A percentile compares a stretch with the other conserved stretches of the same genome.
Evolutionary conservation across 2,888 invertebrate genomes (phyloP).

Genomic region (Stramonita haemastoma): DNA sequence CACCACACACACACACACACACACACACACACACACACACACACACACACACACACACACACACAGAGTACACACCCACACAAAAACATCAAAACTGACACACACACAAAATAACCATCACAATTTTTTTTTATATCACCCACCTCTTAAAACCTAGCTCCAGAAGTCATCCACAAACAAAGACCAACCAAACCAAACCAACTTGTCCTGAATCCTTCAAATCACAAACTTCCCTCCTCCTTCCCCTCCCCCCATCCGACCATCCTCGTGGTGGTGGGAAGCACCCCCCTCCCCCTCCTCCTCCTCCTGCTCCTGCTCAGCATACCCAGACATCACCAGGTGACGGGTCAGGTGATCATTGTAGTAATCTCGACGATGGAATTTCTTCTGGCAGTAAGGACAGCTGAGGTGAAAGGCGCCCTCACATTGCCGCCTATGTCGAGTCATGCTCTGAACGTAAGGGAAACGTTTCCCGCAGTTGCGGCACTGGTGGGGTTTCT

Average conservation of each 20-base stretch:
- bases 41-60: background rate
- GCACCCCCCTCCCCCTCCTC: background rate
- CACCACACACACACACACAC: background rate
- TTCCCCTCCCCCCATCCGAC: background rate
- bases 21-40: background rate
- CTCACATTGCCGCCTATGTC: conserved; percentile 49
- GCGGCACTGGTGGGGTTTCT: conserved; percentile 34
- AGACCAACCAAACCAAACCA: no score
- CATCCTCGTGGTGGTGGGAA: background rate
- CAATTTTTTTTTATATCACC: background rate
- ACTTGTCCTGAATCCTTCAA: no score
- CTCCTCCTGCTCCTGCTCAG: no score
- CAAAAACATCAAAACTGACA: no score
- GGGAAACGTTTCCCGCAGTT: conserved; percentile 45
- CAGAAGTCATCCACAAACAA: no score
- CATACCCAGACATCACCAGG: background rate
- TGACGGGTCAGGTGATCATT: conserved; percentile 35
- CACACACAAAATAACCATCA: background rate
- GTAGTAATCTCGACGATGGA: conserved; percentile 45
- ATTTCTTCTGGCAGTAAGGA: conserved; percentile 38
- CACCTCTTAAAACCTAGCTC: background rate
- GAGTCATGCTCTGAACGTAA: conserved; percentile 40
- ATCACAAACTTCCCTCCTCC: no score
- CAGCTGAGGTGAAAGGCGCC: conserved; percentile 43
- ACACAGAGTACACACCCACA: background rate